phyloP scores from a whole-genome alignment of 1,140 invertebrate species.

The Eciton burchellii region DNA sequence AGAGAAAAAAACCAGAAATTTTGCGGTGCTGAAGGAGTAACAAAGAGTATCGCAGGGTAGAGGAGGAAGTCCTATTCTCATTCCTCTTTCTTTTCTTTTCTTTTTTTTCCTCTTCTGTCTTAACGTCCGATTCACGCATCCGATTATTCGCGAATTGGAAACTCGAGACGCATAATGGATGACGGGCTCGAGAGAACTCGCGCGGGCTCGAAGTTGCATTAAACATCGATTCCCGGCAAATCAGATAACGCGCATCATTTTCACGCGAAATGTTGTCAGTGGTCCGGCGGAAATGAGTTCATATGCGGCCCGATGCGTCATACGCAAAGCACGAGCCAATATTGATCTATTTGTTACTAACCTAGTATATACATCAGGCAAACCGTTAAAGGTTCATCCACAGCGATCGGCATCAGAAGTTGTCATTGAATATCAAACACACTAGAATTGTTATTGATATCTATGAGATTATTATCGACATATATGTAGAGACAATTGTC shows the following conservation, averaged over 20 bases:
- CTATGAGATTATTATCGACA: slow-evolving; percentile 23
- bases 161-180: too few species aligned
- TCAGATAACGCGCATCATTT: background rate
- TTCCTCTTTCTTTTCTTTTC: too few species aligned
- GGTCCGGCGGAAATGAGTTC: slow-evolving; percentile 55
- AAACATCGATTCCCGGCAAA: background rate
- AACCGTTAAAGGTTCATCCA: slow-evolving; percentile 54
- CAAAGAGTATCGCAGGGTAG: too few species aligned
- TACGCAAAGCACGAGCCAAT: slow-evolving; percentile 71
- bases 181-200: background rate
- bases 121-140: too few species aligned
- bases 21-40: too few species aligned
- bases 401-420: background rate
- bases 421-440: background rate
- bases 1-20: too few species aligned
- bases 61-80: too few species aligned
- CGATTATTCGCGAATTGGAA: too few species aligned
- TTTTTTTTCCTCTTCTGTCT: too few species aligned
- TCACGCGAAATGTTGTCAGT: slow-evolving; percentile 25
- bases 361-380: slow-evolving; percentile 61
- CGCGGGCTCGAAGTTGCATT: background rate
- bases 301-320: slow-evolving; percentile 47
- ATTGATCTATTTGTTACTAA: slow-evolving; percentile 78
- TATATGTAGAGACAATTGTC: too few species aligned
- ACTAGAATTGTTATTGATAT: background rate